These are phyloP conservation scores for Scomber scombrus DNA, from an alignment of 2,113 vertebrate genomes.

Conservation along the genomic window DNA sequence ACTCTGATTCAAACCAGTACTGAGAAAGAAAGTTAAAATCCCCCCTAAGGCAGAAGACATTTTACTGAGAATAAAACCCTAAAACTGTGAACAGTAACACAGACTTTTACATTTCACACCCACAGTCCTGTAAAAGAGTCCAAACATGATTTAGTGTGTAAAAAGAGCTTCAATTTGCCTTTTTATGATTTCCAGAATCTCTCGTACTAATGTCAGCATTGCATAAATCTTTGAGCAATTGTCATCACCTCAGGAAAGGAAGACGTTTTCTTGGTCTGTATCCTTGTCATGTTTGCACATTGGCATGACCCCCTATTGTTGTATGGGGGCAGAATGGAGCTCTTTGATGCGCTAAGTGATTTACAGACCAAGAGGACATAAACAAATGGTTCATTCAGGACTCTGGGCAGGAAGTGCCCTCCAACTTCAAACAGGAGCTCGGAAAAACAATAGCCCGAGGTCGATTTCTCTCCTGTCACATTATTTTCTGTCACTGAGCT, in stretches of 20 bases:
- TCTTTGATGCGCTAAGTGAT: constrained; percentile 88
- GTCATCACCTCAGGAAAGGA: constrained; percentile 77
- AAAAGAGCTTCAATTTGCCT: background rate
- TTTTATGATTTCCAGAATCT: constrained; percentile 45
- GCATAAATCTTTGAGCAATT: constrained; percentile 78
- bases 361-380: constrained; percentile 80
- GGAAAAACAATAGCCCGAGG: constrained; percentile 79
- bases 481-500: constrained; percentile 65
- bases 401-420: constrained; percentile 81
- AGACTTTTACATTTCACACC: background rate
- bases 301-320: constrained; percentile 81
- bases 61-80: background rate
- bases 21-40: background rate
- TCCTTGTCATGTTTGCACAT: constrained; percentile 83
- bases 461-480: constrained; percentile 65
- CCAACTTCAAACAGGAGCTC: constrained; percentile 82
- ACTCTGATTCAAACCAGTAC: too few species aligned
- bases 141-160: too few species aligned
- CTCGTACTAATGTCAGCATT: constrained; percentile 55
- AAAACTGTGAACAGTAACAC: background rate
- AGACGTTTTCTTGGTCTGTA: constrained; percentile 78
- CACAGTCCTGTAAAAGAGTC: too few species aligned
- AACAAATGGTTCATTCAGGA: constrained; percentile 84
- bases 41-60: background rate
- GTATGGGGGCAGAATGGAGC: constrained; percentile 64